These are phyloP conservation scores for Brachionus rotundiformis DNA, from an alignment of 1,140 invertebrate species.

Conservation along the genomic window DNA sequence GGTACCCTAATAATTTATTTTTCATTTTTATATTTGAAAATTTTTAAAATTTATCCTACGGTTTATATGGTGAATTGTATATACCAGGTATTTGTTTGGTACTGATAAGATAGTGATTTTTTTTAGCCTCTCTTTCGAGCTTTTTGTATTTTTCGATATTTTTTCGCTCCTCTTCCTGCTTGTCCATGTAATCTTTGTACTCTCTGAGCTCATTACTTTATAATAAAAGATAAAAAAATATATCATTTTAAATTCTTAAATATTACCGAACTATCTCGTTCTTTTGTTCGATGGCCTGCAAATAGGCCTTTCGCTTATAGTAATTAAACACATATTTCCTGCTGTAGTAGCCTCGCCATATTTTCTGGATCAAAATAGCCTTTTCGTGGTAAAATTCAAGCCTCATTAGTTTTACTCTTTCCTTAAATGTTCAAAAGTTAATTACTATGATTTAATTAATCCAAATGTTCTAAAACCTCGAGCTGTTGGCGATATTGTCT, in stretches of 20 bases:
- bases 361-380: slow-evolving; percentile 60
- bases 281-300: slow-evolving; percentile 61
- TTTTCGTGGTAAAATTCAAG: slow-evolving; percentile 48
- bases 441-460: background rate
- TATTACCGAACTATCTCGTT: slow-evolving; percentile 60
- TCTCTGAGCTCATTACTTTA: slow-evolving; percentile 59
- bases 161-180: slow-evolving; percentile 55
- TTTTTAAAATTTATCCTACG: background rate
- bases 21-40: no score
- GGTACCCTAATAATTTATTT: slow-evolving; percentile 53
- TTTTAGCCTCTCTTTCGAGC: slow-evolving; percentile 58
- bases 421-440: background rate
- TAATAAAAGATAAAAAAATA: slow-evolving; percentile 45
- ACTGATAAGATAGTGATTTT: slow-evolving; percentile 62
- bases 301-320: slow-evolving; percentile 61
- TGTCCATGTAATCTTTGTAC: slow-evolving; percentile 58
- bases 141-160: slow-evolving; percentile 51
- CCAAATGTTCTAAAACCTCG: slow-evolving; percentile 55
- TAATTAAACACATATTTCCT: slow-evolving; percentile 64
- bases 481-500: slow-evolving; percentile 57
- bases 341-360: slow-evolving; percentile 63
- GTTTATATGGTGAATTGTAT: slow-evolving; percentile 63
- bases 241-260: background rate
- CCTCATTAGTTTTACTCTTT: background rate
- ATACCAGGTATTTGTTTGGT: slow-evolving; percentile 62